Evolutionary conservation across 37 sponge, comb jelly and placozoan genomes (phyloP).

Genomic region (Cladorhizidae sp.): DNA sequence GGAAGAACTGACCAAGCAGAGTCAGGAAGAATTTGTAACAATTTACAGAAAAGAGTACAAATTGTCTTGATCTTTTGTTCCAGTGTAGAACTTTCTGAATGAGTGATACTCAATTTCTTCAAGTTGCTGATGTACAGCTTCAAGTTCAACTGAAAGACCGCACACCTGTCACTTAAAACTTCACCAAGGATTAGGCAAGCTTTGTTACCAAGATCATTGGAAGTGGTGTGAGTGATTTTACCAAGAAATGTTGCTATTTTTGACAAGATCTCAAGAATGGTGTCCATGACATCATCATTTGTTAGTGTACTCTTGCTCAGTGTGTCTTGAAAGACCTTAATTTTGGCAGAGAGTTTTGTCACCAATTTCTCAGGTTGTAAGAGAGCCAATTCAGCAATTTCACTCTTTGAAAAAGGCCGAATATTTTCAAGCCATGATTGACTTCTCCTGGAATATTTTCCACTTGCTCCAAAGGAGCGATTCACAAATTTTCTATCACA

Average conservation of each 20-base stretch:
- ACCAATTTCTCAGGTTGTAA: neutral
- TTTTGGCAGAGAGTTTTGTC: neutral
- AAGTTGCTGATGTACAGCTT: neutral
- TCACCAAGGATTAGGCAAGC: slow-evolving; percentile 56
- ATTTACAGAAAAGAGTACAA: slow-evolving; percentile 7
- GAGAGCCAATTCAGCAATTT: neutral
- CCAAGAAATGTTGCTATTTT: neutral
- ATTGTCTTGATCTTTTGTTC: neutral
- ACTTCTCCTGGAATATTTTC: no score
- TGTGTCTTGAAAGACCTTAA: slow-evolving; percentile 23
- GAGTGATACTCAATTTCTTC: no score
- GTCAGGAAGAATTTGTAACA: slow-evolving; percentile 14
- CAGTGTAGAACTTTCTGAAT: neutral
- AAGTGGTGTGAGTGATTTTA: neutral
- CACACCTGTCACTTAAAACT: slow-evolving; percentile 49
- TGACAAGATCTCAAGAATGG: slow-evolving; percentile 3
- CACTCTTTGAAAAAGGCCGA: neutral
- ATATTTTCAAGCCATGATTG: neutral
- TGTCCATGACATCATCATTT: slow-evolving; percentile 5
- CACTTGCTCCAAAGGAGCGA: no score
- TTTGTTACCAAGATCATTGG: neutral
- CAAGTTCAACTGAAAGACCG: slow-evolving; percentile 50
- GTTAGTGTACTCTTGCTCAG: neutral
- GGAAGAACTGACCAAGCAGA: slow-evolving; percentile 47
- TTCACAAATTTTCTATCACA: no score